Evolutionary conservation across 2,888 invertebrate species (phyloP).

Genomic region (Thereva nobilitata): DNA sequence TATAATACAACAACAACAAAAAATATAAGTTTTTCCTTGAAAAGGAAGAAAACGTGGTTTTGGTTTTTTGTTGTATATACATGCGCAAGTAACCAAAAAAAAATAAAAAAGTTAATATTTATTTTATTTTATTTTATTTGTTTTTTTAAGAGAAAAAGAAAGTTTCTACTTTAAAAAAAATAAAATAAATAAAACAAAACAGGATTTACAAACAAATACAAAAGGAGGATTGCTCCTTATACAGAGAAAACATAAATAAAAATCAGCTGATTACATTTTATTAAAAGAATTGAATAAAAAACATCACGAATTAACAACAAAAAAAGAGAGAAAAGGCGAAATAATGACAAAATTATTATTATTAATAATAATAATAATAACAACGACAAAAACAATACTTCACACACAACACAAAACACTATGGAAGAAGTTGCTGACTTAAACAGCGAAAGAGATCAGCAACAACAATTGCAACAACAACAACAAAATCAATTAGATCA

Average conservation of each 20-base stretch:
- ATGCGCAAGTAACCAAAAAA: conserved; percentile 12
- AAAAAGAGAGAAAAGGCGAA: conserved; percentile 15
- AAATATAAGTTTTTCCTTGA: no score
- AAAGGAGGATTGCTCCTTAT: no score
- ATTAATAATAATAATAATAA: not conserved
- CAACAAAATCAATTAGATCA: conserved; percentile 2
- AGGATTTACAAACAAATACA: no score
- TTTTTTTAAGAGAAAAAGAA: no score
- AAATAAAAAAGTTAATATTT: not conserved
- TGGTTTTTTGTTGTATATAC: not conserved
- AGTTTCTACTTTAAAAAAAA: no score
- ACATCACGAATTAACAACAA: no score
- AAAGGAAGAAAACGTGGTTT: no score
- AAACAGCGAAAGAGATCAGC: conserved; percentile 8
- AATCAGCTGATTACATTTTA: no score
- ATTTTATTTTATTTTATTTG: no score
- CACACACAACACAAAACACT: not conserved
- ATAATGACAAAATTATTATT: conserved; percentile 29
- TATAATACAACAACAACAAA: no score
- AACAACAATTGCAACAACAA: not conserved
- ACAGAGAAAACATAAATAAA: no score
- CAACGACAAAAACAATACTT: not conserved
- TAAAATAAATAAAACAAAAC: no score
- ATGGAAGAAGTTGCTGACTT: conserved; percentile 27
- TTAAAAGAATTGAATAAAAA: not conserved